Percentiles rank a stretch among this genome's conserved stretches.
Conservation (phyloP, 2,888 invertebrate genomes). For the Mimumesa dahlbomi region DNA sequence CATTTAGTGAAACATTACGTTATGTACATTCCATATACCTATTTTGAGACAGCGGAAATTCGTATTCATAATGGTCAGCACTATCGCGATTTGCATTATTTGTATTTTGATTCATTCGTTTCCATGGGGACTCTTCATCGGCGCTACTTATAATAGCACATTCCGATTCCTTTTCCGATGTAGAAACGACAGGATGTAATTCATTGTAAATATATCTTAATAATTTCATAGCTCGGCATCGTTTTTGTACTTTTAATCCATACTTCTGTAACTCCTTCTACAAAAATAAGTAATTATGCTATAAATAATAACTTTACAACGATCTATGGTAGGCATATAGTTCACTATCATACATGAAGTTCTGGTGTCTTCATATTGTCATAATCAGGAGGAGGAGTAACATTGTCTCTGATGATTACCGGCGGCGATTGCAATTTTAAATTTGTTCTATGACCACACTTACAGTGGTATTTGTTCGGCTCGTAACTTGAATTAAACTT, state of each 20-base stretch:
- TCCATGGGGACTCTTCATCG: constrained; percentile 50
- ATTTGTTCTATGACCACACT: constrained; percentile 6
- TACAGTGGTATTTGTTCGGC: constrained; percentile 7
- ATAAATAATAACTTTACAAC: too few relatives aligned
- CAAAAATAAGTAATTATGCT: too few relatives aligned
- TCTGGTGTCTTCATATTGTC: constrained; percentile 81
- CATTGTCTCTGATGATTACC: constrained; percentile 58
- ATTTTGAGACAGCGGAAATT: constrained; percentile 24
- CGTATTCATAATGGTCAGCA: constrained; percentile 8
- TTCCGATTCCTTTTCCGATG: constrained; percentile 10
- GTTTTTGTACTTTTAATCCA: constrained; percentile 82
- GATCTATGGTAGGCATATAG: too few relatives aligned
- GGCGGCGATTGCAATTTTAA: neutral
- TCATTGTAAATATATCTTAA: constrained; percentile 83
- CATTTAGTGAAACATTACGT: constrained; percentile 4
- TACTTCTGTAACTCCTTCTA: constrained; percentile 82
- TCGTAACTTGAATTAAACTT: too few relatives aligned
- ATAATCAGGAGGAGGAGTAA: constrained; percentile 82
- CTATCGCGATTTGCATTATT: constrained; percentile 2
- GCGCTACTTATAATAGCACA: constrained; percentile 37
- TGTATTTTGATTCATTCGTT: constrained; percentile 40
- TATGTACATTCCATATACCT: constrained; percentile 33
- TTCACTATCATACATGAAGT: constrained; percentile 79
- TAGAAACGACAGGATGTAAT: constrained; percentile 79
- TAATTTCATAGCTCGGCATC: constrained; percentile 81